Evolutionary conservation across 2,797 vertebrate genomes (phyloP).

Genomic region (Eremophila alpestris): DNA sequence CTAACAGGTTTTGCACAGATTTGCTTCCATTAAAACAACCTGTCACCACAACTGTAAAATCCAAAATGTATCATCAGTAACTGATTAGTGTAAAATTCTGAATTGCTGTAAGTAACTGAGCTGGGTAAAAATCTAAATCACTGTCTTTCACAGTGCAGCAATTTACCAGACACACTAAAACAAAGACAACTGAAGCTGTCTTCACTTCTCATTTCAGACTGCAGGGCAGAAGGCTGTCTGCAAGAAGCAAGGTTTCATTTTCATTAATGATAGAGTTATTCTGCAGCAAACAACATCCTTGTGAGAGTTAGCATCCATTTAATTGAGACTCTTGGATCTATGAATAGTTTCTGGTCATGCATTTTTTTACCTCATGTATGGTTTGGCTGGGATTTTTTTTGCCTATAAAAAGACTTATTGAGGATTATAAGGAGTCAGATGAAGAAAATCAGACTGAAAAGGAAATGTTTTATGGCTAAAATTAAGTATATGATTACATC

Average conservation of each 20-base stretch:
- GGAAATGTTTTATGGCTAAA: neutral
- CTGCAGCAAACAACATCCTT: neutral
- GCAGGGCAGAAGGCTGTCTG: neutral
- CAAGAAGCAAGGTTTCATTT: neutral
- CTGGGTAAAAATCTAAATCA: neutral
- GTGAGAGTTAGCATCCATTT: neutral
- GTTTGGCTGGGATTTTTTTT: neutral
- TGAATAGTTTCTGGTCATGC: neutral
- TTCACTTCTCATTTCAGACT: neutral
- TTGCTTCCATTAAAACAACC: neutral
- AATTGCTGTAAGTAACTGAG: neutral
- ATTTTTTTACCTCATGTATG: neutral
- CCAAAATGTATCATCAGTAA: neutral
- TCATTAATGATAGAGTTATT: neutral
- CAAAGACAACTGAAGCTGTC: neutral
- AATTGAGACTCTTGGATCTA: neutral
- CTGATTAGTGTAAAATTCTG: neutral
- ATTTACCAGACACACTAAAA: neutral
- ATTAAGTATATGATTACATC: neutral
- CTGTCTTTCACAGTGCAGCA: neutral
- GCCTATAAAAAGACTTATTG: neutral
- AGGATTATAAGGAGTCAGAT: neutral
- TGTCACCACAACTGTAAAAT: neutral
- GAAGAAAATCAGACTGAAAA: neutral
- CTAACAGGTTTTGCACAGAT: neutral